phyloP scores from a whole-genome alignment of 2,797 vertebrate species.

The Distichodus sexfasciatus region DNA sequence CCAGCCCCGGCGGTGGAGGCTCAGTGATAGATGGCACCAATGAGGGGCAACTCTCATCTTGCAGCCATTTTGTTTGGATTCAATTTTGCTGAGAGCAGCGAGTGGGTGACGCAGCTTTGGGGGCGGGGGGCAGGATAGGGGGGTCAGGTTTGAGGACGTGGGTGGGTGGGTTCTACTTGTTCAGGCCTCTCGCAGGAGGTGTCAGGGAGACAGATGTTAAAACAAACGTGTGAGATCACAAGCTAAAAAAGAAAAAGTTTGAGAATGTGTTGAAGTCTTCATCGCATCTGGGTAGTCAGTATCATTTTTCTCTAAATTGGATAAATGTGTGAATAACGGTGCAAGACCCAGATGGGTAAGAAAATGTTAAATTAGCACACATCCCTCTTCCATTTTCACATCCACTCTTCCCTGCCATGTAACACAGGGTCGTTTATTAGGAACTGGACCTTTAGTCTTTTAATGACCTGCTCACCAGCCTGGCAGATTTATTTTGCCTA shows the following conservation, averaged over 20 bases:
- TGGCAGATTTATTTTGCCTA: too few species aligned
- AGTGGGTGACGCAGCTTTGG: slow-evolving; percentile 54
- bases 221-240: slow-evolving; percentile 51
- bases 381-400: neutral
- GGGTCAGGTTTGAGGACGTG: neutral
- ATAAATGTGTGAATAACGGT: neutral
- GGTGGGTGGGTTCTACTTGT: slow-evolving; percentile 36
- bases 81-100: slow-evolving; percentile 48
- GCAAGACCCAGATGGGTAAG: neutral
- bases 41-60: slow-evolving; percentile 54
- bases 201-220: slow-evolving; percentile 49
- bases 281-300: slow-evolving; percentile 48
- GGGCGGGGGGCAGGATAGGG: too few species aligned
- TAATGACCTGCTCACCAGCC: too few species aligned
- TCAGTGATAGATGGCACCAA: slow-evolving; percentile 47
- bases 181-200: slow-evolving; percentile 47
- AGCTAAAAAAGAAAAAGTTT: slow-evolving; percentile 52
- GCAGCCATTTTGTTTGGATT: slow-evolving; percentile 60
- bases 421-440: too few species aligned
- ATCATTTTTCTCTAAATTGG: slow-evolving; percentile 20
- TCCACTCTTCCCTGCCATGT: too few species aligned
- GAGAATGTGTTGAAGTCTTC: slow-evolving; percentile 57
- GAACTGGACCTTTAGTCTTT: too few species aligned
- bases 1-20: slow-evolving; percentile 35
- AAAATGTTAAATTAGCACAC: neutral